Evolutionary conservation across 2,797 vertebrate genomes (phyloP).

Genomic region (Tapirus indicus): DNA sequence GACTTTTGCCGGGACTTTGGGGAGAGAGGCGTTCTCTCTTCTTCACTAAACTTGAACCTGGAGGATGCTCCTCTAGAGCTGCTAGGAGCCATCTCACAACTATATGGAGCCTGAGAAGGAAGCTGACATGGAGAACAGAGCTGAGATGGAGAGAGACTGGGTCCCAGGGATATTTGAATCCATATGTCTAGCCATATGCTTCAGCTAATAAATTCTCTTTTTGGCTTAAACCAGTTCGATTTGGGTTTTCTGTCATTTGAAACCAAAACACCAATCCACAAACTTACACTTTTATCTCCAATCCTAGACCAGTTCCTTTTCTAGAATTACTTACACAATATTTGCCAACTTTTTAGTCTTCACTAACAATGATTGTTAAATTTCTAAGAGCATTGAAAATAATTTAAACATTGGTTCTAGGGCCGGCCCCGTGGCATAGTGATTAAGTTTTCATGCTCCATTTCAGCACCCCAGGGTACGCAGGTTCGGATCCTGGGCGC

Average conservation of each 20-base stretch:
- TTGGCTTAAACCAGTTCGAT: background rate
- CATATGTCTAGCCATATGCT: background rate
- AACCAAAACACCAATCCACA: background rate
- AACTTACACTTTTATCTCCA: background rate
- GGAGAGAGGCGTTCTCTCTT: background rate
- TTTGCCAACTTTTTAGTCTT: background rate
- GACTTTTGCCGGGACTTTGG: background rate
- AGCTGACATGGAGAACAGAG: background rate
- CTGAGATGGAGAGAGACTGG: background rate
- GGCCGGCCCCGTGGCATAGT: too few species aligned
- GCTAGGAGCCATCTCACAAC: background rate
- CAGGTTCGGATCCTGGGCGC: too few species aligned
- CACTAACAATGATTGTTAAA: background rate
- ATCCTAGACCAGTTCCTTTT: background rate
- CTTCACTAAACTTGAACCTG: background rate
- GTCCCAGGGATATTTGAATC: background rate
- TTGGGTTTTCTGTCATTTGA: background rate
- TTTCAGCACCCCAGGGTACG: too few species aligned
- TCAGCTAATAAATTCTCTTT: background rate
- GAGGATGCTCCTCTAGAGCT: background rate
- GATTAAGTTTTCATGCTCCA: too few species aligned
- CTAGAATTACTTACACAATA: background rate
- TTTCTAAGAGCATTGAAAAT: background rate
- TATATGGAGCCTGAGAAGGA: background rate
- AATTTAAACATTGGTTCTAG: background rate